These are phyloP conservation scores for Aulostomus chinensis DNA, from an alignment of 2,797 vertebrate species.

Conservation along the genomic window DNA sequence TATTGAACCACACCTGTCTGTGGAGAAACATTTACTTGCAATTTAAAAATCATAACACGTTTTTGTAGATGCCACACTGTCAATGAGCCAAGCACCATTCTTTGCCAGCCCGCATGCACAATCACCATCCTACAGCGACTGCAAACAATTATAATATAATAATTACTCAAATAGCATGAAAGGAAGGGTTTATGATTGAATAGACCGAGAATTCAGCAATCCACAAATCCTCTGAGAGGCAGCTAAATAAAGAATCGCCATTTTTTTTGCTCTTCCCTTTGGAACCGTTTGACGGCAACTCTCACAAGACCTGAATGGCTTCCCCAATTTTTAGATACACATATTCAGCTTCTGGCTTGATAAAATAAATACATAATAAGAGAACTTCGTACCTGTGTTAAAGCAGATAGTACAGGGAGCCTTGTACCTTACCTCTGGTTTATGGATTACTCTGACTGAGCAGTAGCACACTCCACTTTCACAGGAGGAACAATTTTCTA, in stretches of 20 bases:
- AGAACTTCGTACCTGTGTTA: too few relatives aligned
- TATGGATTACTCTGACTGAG: too few relatives aligned
- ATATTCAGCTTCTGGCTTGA: too few relatives aligned
- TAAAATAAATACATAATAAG: too few relatives aligned
- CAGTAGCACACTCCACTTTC: too few relatives aligned
- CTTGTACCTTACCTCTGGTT: too few relatives aligned
- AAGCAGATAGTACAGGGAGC: too few relatives aligned
- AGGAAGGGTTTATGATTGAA: background rate
- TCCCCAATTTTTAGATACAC: conserved; percentile 4
- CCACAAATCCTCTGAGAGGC: background rate
- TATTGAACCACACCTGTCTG: conserved; percentile 31
- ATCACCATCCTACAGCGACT: too few relatives aligned
- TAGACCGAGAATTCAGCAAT: background rate
- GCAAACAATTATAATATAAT: background rate
- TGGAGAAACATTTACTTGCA: conserved; percentile 17
- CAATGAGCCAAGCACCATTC: conserved; percentile 2
- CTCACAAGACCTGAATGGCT: conserved; percentile 16
- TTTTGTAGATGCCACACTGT: background rate
- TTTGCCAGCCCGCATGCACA: background rate
- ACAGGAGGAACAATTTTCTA: too few relatives aligned
- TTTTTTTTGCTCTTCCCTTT: conserved; percentile 7
- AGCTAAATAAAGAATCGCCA: conserved; percentile 4
- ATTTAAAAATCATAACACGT: conserved; percentile 19
- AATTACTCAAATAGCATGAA: background rate
- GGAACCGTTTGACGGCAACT: conserved; percentile 17